Evolutionary conservation across 2,797 vertebrate species (phyloP).

Genomic region (Spondyliosoma cantharus): DNA sequence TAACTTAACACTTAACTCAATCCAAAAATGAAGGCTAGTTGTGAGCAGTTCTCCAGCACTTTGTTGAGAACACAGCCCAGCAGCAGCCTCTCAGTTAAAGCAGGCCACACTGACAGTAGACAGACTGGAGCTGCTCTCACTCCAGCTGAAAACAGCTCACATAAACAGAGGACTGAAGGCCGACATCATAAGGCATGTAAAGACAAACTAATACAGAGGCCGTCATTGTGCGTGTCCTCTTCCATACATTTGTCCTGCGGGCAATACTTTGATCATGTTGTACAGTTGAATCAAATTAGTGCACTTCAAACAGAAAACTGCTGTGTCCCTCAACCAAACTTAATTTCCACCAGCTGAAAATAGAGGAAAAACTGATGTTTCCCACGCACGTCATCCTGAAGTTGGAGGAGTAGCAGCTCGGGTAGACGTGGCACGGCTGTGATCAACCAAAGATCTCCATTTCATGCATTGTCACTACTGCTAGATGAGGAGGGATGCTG

Average conservation of each 20-base stretch:
- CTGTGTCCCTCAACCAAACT: not conserved
- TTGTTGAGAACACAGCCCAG: not conserved
- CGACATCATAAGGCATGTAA: not conserved
- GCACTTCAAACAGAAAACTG: constrained; percentile 22
- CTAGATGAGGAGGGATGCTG: not conserved
- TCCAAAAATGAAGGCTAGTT: not conserved
- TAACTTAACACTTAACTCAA: not conserved
- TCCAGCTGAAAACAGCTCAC: constrained; percentile 19
- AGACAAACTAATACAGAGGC: constrained; percentile 28
- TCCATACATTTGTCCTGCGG: constrained; percentile 5
- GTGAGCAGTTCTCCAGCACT: not conserved
- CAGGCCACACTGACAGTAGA: constrained; percentile 19
- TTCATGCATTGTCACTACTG: not conserved
- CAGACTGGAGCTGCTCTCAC: constrained; percentile 17
- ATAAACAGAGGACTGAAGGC: constrained; percentile 18
- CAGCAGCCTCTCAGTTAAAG: not conserved
- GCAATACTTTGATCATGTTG: constrained; percentile 10
- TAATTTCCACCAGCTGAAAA: constrained; percentile 43
- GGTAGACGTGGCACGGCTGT: not conserved
- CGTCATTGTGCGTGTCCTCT: constrained; percentile 18
- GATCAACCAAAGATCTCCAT: not conserved
- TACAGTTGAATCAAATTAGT: constrained; percentile 10
- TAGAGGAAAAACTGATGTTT: constrained; percentile 21
- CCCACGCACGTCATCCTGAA: constrained; percentile 2
- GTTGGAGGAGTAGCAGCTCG: not conserved